Percentiles rank a stretch among this genome's conserved stretches.
Conservation (phyloP, 2,797 vertebrate genomes). For the Apodemus agrarius region DNA sequence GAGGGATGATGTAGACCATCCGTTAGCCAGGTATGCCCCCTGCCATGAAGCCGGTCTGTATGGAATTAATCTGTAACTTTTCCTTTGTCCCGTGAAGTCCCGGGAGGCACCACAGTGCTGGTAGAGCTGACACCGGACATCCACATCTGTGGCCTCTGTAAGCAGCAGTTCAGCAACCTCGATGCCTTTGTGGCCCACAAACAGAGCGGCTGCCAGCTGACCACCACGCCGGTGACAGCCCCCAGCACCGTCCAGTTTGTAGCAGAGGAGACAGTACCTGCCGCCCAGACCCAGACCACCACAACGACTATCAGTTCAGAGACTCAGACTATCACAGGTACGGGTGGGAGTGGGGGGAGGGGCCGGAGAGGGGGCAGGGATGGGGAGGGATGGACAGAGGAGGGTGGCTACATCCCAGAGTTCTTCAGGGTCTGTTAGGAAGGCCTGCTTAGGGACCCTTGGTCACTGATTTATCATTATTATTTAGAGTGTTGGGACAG, state of each 20-base stretch:
- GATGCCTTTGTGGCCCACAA: conserved; percentile 97
- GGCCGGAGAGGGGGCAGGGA: neutral
- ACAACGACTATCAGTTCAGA: conserved; percentile 87
- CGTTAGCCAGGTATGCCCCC: neutral
- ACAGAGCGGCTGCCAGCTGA: conserved; percentile 93
- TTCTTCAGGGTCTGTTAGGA: neutral
- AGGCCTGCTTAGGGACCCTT: neutral
- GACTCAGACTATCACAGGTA: conserved; percentile 92
- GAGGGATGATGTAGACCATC: fast-evolving
- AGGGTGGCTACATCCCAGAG: neutral
- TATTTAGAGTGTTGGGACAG: neutral
- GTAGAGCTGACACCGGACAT: conserved; percentile 96
- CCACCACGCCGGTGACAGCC: conserved; percentile 83
- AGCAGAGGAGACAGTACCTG: conserved; percentile 85
- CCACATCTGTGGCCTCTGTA: conserved; percentile 98
- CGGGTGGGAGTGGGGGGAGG: fast-evolving
- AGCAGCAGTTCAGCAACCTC: conserved; percentile 96
- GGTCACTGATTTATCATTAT: neutral
- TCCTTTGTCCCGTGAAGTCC: conserved; percentile 79
- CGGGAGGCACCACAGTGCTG: conserved; percentile 90
- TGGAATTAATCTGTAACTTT: conserved; percentile 36
- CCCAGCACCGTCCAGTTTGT: conserved; percentile 88
- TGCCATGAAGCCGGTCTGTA: neutral
- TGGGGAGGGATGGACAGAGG: fast-evolving
- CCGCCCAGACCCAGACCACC: conserved; percentile 80